These are phyloP conservation scores for Pocillopora meandrina DNA, from an alignment of 92 coral and sea anemone species.

Conservation along the genomic window DNA sequence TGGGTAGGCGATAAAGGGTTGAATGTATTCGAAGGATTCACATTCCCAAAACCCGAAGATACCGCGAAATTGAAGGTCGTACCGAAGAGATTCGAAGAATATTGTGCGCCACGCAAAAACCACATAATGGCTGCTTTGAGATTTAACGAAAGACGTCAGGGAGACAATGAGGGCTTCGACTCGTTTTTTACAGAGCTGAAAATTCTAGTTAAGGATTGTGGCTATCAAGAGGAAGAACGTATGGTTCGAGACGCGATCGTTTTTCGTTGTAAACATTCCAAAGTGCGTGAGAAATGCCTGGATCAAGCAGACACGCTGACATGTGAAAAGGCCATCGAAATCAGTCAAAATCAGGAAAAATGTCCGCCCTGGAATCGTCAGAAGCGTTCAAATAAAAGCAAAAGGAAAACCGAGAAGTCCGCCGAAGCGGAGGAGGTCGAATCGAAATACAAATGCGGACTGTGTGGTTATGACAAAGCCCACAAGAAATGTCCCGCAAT, in stretches of 20 bases:
- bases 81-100: conserved; percentile 9
- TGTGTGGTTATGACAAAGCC: conserved; percentile 2
- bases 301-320: conserved; percentile 8
- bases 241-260: conserved; percentile 27
- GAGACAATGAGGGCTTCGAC: conserved; percentile 16
- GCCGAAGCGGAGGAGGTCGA: not conserved
- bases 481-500: conserved; percentile 41
- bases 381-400: too few species aligned
- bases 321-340: not conserved
- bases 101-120: conserved; percentile 32
- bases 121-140: conserved; percentile 38
- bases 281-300: conserved; percentile 20
- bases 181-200: conserved; percentile 27
- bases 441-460: not conserved
- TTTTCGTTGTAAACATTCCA: conserved; percentile 22
- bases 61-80: conserved; percentile 1
- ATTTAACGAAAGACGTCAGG: conserved; percentile 23
- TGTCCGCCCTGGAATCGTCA: too few species aligned
- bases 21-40: conserved; percentile 33
- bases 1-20: conserved; percentile 23
- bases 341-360: not conserved
- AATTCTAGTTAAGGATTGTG: conserved; percentile 11
- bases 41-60: conserved; percentile 31
- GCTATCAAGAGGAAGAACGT: conserved; percentile 5
- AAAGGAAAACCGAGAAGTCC: not conserved